These are phyloP conservation scores for Daboia siamensis DNA, from an alignment of 2,113 vertebrate species.

Conservation along the genomic window DNA sequence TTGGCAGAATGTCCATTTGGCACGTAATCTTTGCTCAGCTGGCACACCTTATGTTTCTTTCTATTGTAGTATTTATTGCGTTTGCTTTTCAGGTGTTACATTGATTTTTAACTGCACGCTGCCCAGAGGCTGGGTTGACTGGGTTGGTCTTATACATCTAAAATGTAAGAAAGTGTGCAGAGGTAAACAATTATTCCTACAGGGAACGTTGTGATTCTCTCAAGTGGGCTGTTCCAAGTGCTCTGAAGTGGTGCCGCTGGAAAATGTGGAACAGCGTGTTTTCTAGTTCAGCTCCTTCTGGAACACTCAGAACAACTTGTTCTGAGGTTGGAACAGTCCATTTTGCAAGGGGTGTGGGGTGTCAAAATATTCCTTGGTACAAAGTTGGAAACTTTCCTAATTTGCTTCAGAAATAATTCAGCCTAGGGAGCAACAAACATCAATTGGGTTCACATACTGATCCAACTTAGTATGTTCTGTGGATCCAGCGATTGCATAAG, in stretches of 20 bases:
- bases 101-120: not conserved
- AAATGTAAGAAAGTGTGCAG: not conserved
- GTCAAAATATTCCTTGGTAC: not conserved
- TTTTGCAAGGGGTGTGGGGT: not conserved
- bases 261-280: not conserved
- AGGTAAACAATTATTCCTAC: not conserved
- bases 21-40: not conserved
- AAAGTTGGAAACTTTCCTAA: not conserved
- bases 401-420: not conserved
- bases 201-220: not conserved
- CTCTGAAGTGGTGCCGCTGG: not conserved
- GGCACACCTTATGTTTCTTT: not conserved
- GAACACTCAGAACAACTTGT: not conserved
- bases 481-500: not conserved
- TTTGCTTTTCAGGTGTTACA: not conserved
- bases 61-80: not conserved
- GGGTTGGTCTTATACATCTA: not conserved
- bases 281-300: not conserved
- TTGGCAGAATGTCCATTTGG: not conserved
- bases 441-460: not conserved
- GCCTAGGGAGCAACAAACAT: not conserved
- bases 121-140: not conserved
- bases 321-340: not conserved
- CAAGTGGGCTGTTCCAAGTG: not conserved
- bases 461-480: not conserved